phyloP scores from a whole-genome alignment of 2,888 invertebrate genomes.

The Chromoteleia sp. region DNA sequence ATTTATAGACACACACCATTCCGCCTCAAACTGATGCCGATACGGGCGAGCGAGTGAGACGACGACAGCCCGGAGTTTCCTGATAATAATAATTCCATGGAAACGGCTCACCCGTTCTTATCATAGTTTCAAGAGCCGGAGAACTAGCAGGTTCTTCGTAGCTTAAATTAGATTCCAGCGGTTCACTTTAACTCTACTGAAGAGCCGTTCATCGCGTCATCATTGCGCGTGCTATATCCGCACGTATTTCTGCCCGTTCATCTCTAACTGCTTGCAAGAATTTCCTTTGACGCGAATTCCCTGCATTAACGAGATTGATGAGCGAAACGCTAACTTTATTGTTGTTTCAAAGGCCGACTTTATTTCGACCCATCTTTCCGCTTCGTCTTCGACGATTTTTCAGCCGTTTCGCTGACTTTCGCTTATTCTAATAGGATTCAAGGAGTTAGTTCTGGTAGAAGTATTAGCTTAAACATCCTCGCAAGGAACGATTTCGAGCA shows the following conservation, averaged over 20 bases:
- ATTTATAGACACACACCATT: constrained; percentile 43
- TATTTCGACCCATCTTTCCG: constrained; percentile 50
- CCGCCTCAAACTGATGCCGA: constrained; percentile 32
- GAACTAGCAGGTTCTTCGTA: constrained; percentile 70
- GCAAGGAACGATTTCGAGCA: neutral
- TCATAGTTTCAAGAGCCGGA: constrained; percentile 63
- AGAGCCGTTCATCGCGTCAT: constrained; percentile 58
- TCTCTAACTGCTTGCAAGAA: constrained; percentile 74
- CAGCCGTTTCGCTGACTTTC: constrained; percentile 16
- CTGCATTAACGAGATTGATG: constrained; percentile 82
- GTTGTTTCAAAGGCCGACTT: constrained; percentile 81
- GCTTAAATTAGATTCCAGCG: constrained; percentile 72
- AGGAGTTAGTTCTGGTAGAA: constrained; percentile 12
- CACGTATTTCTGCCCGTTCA: constrained; percentile 57
- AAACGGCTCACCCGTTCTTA: constrained; percentile 66
- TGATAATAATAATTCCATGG: constrained; percentile 66
- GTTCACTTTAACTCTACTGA: constrained; percentile 67
- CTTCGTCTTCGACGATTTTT: constrained; percentile 27
- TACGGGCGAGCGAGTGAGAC: constrained; percentile 32
- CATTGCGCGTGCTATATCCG: constrained; percentile 50
- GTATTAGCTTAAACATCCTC: constrained; percentile 33
- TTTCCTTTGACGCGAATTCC: constrained; percentile 82
- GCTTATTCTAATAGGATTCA: constrained; percentile 31
- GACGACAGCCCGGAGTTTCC: constrained; percentile 37
- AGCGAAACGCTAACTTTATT: constrained; percentile 82